Base-by-base conservation (phyloP, 2,113 vertebrate genomes). In the Andinoacara biseriatus region DNA sequence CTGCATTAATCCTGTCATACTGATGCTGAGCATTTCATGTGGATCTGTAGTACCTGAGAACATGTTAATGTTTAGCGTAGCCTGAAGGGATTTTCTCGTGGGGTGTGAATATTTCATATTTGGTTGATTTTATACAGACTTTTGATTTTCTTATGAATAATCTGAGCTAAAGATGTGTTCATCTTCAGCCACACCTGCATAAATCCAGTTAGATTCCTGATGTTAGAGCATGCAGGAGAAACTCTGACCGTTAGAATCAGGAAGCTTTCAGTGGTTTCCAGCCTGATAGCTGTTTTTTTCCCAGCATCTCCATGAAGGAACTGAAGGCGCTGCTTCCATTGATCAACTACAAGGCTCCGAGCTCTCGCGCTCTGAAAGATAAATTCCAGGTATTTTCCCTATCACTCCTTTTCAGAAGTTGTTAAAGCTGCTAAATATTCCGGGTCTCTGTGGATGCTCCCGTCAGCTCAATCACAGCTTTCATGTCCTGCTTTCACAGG, bases 291-390 rank as follows among this genome's bases (percentile, higher is more conserved):
- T 60, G 2, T 76, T 17, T 85, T 7, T 5, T 62, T 40, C 24
- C 13, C 89, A 99, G 98, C 87, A 96, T 99, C 94, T 96, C 96
- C 87, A 89, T 97, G 58, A 96, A 98, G 72, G 98, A 99, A 86
- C 54, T 98, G 91, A 99, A 99, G 91, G 93, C 96, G 22, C 90
- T 99, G 59, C 95, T 99, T 76, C 96, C 97, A 11, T 92, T 96
- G 89, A 94, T 97, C 46, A 99, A 99, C 96, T 98, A 96, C 94
- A 99, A 99, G 95, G 94, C 96, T 26, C 96, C 93, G 78, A 95
- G 94, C 78, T 87, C 95, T 83, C 97, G 97, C 77, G 94, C 90
- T 82, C 94, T 99, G 86, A 99, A 97, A 89, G 98, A 99, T 77
- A 98, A 95, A 90, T 95, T 98, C 86, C 78, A 46, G 97, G 97